Evolutionary conservation across 2,113 vertebrate genomes (phyloP).

Genomic region (Alethe castanea): DNA sequence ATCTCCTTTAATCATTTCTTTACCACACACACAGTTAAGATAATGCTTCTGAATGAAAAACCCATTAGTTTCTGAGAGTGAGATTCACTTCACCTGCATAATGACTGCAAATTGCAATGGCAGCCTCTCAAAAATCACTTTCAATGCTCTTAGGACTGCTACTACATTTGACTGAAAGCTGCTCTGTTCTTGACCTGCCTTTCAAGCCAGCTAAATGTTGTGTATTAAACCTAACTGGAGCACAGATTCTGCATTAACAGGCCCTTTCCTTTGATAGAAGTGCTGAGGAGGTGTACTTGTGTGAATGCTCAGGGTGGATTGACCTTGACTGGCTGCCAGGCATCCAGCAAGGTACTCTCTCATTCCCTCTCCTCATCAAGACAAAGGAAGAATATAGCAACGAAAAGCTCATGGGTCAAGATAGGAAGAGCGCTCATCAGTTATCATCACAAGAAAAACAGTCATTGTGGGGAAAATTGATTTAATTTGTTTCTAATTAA

Average conservation of each 20-base stretch:
- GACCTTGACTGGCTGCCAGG: neutral
- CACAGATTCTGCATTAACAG: neutral
- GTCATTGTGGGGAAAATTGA: rapidly evolving
- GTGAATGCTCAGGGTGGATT: neutral
- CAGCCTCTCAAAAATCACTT: neutral
- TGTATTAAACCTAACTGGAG: neutral
- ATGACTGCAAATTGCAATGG: neutral
- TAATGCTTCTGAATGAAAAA: neutral
- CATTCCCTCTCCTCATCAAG: neutral
- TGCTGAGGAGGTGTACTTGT: neutral
- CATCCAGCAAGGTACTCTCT: neutral
- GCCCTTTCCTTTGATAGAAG: neutral
- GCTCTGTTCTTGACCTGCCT: neutral
- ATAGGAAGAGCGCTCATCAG: neutral
- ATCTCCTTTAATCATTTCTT: neutral
- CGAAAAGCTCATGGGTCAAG: neutral
- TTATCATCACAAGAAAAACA: neutral
- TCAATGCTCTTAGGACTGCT: neutral
- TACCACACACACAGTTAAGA: neutral
- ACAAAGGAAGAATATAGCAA: neutral
- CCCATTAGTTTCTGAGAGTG: neutral
- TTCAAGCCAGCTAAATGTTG: neutral
- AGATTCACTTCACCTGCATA: neutral
- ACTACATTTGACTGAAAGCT: neutral
- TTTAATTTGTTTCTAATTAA: neutral